Evolutionary conservation across 2,113 vertebrate species (phyloP).

Genomic region (Caracal caracal): DNA sequence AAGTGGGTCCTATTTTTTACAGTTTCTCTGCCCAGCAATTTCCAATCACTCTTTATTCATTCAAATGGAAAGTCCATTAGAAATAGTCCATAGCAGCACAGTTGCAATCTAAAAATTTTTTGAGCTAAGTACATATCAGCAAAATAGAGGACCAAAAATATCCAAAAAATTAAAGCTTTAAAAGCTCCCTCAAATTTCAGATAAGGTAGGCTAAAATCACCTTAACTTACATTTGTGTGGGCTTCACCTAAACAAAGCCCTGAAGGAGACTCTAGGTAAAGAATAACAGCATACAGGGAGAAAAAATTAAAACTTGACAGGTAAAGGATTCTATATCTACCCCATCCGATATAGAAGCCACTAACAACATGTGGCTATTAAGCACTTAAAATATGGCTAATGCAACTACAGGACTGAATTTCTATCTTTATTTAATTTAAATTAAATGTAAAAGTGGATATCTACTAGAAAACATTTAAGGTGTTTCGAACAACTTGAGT

Average conservation of each 20-base stretch:
- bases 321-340: background rate
- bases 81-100: background rate
- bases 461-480: slow-evolving; percentile 6
- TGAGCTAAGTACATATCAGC: background rate
- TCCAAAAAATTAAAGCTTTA: slow-evolving; percentile 22
- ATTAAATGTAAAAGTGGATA: background rate
- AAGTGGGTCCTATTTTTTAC: background rate
- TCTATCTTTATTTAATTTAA: slow-evolving; percentile 11
- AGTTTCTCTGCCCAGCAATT: background rate
- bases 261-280: background rate
- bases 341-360: background rate
- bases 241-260: background rate
- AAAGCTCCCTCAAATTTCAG: background rate
- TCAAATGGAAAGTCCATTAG: background rate
- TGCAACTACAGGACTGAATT: background rate
- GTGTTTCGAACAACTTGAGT: background rate
- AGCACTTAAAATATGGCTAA: background rate
- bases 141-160: slow-evolving; percentile 10
- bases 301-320: background rate
- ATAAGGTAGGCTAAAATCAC: background rate
- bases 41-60: background rate
- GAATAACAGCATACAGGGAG: background rate
- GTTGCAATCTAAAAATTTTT: background rate
- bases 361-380: background rate
- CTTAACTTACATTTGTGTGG: background rate